Evolutionary conservation across 2,797 vertebrate species (phyloP).

Genomic region (Sandelia bainsii): DNA sequence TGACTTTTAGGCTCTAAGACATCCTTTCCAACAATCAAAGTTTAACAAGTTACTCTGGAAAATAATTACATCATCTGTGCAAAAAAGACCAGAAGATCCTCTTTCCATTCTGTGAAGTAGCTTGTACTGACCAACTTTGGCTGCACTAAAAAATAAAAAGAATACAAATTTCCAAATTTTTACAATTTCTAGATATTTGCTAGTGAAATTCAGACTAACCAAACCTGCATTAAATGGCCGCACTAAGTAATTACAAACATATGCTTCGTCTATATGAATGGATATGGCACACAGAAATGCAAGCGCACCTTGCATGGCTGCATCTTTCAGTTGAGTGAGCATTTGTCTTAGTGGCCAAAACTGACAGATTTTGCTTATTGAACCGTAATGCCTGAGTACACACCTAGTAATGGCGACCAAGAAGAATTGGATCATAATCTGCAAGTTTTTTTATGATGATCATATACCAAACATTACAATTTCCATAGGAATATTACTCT

Average conservation of each 20-base stretch:
- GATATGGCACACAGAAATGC: conserved; percentile 27
- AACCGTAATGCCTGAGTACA: conserved; percentile 33
- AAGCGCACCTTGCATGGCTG: conserved; percentile 56
- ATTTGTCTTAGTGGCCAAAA: conserved; percentile 48
- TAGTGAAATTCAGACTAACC: conserved; percentile 12
- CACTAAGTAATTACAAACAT: background rate
- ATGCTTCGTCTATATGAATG: conserved; percentile 26
- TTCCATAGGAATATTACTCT: background rate
- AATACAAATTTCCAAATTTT: conserved; percentile 15
- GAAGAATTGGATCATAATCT: conserved; percentile 16
- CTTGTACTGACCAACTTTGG: conserved; percentile 1
- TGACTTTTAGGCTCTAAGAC: background rate
- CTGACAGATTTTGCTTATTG: conserved; percentile 38
- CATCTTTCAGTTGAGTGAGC: conserved; percentile 65
- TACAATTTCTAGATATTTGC: conserved; percentile 40
- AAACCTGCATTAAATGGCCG: background rate
- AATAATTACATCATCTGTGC: conserved; percentile 45
- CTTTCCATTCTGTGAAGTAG: background rate
- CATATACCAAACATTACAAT: conserved; percentile 7
- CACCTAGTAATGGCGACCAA: conserved; percentile 59
- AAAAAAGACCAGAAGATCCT: background rate
- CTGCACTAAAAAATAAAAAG: conserved; percentile 19
- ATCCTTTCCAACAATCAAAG: background rate
- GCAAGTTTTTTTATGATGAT: background rate
- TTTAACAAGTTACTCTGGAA: conserved; percentile 21